Evolutionary conservation across 1,140 invertebrate genomes (phyloP).

Genomic region (Habropoda laboriosa): DNA sequence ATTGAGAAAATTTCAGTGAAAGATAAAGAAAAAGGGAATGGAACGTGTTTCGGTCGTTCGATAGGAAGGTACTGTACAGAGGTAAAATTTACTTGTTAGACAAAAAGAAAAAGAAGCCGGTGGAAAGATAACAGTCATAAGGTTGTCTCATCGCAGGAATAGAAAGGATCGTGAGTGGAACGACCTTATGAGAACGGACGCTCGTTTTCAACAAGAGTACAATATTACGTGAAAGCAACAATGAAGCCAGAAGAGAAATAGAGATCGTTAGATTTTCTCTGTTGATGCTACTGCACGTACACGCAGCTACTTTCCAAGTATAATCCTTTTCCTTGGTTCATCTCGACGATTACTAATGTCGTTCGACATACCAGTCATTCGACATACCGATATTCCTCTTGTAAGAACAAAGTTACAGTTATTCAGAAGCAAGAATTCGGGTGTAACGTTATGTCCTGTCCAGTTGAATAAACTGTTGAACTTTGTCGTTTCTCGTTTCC

Average conservation of each 20-base stretch:
- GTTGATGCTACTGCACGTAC: too few relatives aligned
- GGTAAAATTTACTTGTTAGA: too few relatives aligned
- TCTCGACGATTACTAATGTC: neutral
- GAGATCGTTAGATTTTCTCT: neutral
- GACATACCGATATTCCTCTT: conserved; percentile 13
- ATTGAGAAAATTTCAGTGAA: too few relatives aligned
- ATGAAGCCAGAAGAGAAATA: conserved; percentile 7
- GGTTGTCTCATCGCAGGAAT: neutral
- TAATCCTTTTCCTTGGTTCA: neutral
- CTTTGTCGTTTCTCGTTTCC: too few relatives aligned
- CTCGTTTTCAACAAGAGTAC: conserved; percentile 26
- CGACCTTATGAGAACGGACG: conserved; percentile 30
- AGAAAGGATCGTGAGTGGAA: conserved; percentile 28
- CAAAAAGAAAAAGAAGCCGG: too few relatives aligned
- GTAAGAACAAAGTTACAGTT: conserved; percentile 56
- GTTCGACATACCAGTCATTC: neutral
- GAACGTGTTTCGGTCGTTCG: too few relatives aligned
- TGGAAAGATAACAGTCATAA: neutral
- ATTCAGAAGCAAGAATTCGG: conserved; percentile 60
- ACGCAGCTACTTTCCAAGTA: conserved; percentile 13
- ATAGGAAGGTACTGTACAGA: too few relatives aligned
- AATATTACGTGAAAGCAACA: conserved; percentile 18
- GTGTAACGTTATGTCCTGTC: conserved; percentile 59
- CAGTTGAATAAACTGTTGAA: too few relatives aligned
- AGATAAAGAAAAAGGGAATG: too few relatives aligned